A percentile compares a stretch with the other conserved stretches of the same genome.
These are phyloP conservation scores for Danio aesculapii DNA, from an alignment of 2,797 vertebrate species.

Conservation along the genomic window DNA sequence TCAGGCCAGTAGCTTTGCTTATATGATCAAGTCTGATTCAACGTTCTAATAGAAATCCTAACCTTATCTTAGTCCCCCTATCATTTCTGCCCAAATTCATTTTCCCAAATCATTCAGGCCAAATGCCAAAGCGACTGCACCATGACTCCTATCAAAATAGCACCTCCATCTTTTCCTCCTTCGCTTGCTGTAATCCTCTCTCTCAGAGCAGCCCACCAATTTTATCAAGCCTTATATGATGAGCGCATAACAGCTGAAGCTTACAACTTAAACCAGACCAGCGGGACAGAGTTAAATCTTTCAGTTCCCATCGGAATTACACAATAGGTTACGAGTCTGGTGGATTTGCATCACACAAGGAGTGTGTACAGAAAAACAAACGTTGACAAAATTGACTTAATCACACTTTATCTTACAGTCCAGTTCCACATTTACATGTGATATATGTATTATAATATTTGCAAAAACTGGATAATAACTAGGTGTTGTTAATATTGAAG, in stretches of 20 bases:
- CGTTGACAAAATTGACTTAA: background rate
- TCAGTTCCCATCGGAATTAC: constrained; percentile 58
- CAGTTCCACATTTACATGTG: too few relatives aligned
- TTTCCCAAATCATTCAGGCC: constrained; percentile 49
- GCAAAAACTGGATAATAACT: too few relatives aligned
- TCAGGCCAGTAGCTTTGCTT: constrained; percentile 34
- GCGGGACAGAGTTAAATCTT: constrained; percentile 52
- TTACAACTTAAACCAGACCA: constrained; percentile 63
- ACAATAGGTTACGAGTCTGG: constrained; percentile 59
- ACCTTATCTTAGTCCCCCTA: constrained; percentile 48
- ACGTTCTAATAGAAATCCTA: constrained; percentile 44
- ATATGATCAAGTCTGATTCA: constrained; percentile 38
- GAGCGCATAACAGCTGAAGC: constrained; percentile 64
- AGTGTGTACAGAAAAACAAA: constrained; percentile 11
- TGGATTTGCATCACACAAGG: constrained; percentile 47
- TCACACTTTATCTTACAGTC: too few relatives aligned
- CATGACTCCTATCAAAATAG: constrained; percentile 49
- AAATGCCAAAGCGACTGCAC: constrained; percentile 27
- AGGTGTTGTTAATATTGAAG: too few relatives aligned
- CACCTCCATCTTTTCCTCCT: constrained; percentile 30
- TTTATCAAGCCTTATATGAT: constrained; percentile 59
- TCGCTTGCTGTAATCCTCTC: constrained; percentile 46
- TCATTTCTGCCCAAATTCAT: constrained; percentile 39
- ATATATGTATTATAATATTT: too few relatives aligned
- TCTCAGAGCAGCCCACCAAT: constrained; percentile 58